These are phyloP conservation scores for Opisthocomus hoazin DNA, from an alignment of 2,113 vertebrate genomes.

Conservation along the genomic window DNA sequence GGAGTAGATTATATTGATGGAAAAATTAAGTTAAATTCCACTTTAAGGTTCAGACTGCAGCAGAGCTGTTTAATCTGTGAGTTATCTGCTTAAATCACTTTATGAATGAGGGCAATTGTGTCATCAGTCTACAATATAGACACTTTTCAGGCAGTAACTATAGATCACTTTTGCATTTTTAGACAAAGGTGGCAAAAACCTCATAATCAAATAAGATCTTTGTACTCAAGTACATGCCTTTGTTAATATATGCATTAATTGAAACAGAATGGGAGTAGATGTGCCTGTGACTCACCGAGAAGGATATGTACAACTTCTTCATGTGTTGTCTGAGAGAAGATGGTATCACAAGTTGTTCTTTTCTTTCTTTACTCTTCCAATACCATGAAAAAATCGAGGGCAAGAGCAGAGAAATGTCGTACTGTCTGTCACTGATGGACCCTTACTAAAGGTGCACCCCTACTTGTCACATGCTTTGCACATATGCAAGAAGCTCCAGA, in stretches of 20 bases:
- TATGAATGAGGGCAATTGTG: constrained; percentile 21
- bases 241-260: constrained; percentile 41
- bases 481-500: background rate
- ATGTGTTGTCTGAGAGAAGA: background rate
- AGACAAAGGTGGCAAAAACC: background rate
- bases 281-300: background rate
- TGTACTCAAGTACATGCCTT: constrained; percentile 1
- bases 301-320: background rate
- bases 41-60: constrained; percentile 42
- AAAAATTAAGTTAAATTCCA: constrained; percentile 47
- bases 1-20: constrained; percentile 15
- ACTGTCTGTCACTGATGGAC: background rate
- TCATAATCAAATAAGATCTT: constrained; percentile 36
- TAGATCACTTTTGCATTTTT: constrained; percentile 59
- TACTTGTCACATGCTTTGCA: background rate
- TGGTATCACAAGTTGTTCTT: background rate
- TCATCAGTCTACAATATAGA: constrained; percentile 27
- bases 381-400: background rate
- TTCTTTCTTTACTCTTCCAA: background rate
- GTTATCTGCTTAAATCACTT: constrained; percentile 48
- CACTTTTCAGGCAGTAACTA: constrained; percentile 42
- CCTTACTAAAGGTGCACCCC: background rate
- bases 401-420: background rate
- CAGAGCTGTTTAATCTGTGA: constrained; percentile 52
- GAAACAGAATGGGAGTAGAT: background rate